Evolutionary conservation across 2,888 invertebrate genomes (phyloP).

Genomic region (Tanypteryx hageni): DNA sequence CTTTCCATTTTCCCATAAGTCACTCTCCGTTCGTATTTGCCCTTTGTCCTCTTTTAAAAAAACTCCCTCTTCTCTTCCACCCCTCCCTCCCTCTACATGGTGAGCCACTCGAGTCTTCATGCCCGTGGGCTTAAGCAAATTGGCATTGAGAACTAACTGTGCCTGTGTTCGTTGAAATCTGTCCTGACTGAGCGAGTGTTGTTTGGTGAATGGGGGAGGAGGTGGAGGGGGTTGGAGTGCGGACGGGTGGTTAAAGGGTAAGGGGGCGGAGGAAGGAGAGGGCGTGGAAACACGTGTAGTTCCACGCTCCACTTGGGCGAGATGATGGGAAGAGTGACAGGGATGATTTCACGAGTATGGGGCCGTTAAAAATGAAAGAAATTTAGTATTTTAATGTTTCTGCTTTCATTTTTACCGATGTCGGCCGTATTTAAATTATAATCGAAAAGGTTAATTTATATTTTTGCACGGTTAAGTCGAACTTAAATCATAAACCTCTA

Average conservation of each 20-base stretch:
- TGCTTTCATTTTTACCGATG: too few species aligned
- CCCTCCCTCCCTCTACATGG: background rate
- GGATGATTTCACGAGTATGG: background rate
- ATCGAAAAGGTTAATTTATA: too few species aligned
- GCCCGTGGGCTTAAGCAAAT: constrained; percentile 51
- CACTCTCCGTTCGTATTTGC: constrained; percentile 15
- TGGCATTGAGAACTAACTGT: constrained; percentile 57
- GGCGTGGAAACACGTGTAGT: constrained; percentile 43
- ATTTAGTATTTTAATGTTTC: too few species aligned
- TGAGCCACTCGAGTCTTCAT: constrained; percentile 51
- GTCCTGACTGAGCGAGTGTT: constrained; percentile 37
- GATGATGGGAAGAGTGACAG: background rate
- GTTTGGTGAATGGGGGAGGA: background rate
- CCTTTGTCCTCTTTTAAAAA: constrained; percentile 4
- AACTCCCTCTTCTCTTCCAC: background rate
- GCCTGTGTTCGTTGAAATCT: constrained; percentile 60
- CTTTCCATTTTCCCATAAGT: background rate
- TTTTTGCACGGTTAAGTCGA: too few species aligned
- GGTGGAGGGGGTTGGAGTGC: background rate
- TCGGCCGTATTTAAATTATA: too few species aligned
- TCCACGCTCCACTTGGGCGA: constrained; percentile 13
- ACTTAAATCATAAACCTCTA: too few species aligned
- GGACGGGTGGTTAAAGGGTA: background rate
- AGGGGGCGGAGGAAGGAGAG: background rate
- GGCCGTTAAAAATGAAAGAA: background rate